These are phyloP conservation scores for Rhombomys opimus DNA, from an alignment of 2,113 vertebrate species.

Conservation along the genomic window DNA sequence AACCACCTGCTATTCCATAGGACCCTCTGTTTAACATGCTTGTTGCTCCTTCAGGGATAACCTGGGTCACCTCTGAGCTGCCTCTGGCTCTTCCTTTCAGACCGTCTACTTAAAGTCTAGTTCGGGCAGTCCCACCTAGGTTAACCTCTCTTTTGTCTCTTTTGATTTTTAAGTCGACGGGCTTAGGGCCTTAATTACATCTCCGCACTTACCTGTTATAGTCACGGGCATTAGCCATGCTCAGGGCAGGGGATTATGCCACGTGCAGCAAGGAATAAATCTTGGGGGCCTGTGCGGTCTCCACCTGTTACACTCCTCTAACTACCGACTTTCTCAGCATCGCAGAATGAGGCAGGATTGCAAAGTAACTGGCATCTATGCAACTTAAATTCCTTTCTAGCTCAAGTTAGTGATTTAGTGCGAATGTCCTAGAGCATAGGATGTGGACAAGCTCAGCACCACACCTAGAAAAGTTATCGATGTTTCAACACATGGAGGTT, in stretches of 20 bases:
- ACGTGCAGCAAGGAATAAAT: not conserved
- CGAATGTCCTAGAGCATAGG: not conserved
- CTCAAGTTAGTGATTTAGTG: slow-evolving; percentile 25
- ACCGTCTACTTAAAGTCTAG: not conserved
- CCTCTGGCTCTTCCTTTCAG: not conserved
- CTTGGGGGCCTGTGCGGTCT: not conserved
- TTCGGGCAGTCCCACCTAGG: not conserved
- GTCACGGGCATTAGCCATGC: not conserved
- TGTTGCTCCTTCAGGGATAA: not conserved
- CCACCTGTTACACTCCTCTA: not conserved
- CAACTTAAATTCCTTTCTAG: not conserved
- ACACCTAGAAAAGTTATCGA: not conserved
- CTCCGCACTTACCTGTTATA: not conserved
- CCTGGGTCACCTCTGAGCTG: not conserved
- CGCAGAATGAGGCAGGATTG: not conserved
- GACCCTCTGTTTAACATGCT: not conserved
- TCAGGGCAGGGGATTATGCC: not conserved
- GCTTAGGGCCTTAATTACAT: not conserved
- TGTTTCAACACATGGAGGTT: not conserved
- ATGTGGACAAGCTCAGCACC: not conserved
- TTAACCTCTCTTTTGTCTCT: not conserved
- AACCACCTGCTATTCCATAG: too few relatives aligned
- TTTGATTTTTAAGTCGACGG: not conserved
- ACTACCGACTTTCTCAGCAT: slow-evolving; percentile 4
- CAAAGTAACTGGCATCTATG: not conserved